Percentiles rank a stretch among this genome's conserved stretches.
Evolutionary conservation across 1,140 invertebrate genomes (phyloP).

Genomic region (Drosophila kanapiae): DNA sequence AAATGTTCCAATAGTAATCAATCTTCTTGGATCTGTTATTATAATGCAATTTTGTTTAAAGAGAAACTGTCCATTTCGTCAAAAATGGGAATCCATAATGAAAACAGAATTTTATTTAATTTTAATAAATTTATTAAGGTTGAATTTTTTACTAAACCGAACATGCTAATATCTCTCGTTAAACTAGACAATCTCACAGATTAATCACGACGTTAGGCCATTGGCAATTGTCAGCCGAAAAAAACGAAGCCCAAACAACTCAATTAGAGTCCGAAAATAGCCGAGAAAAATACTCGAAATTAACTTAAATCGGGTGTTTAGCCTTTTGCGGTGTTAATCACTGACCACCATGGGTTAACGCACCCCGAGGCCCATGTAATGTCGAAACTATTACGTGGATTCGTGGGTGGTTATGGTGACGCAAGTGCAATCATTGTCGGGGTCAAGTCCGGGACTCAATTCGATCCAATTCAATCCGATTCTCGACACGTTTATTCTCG

Average conservation of each 20-base stretch:
- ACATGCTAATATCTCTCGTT: neutral
- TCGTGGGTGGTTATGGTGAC: conserved; percentile 43
- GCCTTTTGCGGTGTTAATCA: conserved; percentile 14
- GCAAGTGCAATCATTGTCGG: conserved; percentile 55
- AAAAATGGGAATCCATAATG: no score
- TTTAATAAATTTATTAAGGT: neutral
- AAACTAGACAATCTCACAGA: conserved; percentile 26
- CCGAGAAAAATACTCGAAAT: neutral
- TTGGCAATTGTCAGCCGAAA: conserved; percentile 36
- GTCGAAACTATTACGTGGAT: conserved; percentile 21
- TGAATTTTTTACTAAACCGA: neutral
- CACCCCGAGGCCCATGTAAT: conserved; percentile 21
- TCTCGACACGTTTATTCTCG: conserved; percentile 45
- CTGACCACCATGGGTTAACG: conserved; percentile 16
- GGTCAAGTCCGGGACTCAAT: conserved; percentile 32
- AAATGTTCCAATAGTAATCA: neutral
- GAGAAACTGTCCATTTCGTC: no score
- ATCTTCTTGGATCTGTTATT: neutral
- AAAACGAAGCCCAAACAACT: conserved; percentile 43
- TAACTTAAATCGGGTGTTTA: conserved; percentile 15
- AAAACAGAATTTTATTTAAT: neutral
- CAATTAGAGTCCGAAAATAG: conserved; percentile 45
- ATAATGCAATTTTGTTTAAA: no score
- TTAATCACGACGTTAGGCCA: conserved; percentile 45
- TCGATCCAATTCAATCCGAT: conserved; percentile 20